Conservation (phyloP, 2,888 invertebrate genomes). For the Chaitophorus viminalis region DNA sequence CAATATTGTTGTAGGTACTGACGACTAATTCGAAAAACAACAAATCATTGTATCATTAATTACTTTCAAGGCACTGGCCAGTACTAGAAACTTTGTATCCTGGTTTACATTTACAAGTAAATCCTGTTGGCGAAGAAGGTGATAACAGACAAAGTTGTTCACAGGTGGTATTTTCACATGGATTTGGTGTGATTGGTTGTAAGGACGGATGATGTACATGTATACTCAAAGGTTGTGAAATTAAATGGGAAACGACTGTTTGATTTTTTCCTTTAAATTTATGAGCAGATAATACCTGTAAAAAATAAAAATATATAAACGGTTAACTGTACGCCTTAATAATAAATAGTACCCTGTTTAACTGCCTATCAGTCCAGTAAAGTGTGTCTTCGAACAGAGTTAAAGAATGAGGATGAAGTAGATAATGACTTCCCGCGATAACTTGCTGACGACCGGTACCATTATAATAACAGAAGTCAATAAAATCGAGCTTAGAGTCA, state of each 20-base stretch:
- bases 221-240: conserved; percentile 94
- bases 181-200: conserved; percentile 82
- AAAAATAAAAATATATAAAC: conserved; percentile 15
- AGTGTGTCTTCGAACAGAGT: conserved; percentile 95
- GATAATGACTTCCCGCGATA: conserved; percentile 86
- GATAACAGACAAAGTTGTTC: conserved; percentile 93
- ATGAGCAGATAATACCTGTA: conserved; percentile 77
- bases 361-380: conserved; percentile 95
- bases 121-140: conserved; percentile 76
- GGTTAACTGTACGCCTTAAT: not conserved
- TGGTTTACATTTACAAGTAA: conserved; percentile 90
- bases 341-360: conserved; percentile 78
- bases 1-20: not conserved
- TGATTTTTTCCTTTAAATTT: conserved; percentile 93
- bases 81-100: conserved; percentile 77
- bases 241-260: conserved; percentile 91
- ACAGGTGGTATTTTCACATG: conserved; percentile 81
- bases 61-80: conserved; percentile 73
- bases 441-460: conserved; percentile 91
- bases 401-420: conserved; percentile 94
- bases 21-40: not conserved
- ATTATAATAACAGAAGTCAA: conserved; percentile 97
- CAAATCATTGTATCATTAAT: not conserved
- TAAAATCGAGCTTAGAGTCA: conserved; percentile 96
- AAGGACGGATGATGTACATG: conserved; percentile 94